Conservation (phyloP, 2,888 invertebrate species). For the Cataglyphis cursor region DNA sequence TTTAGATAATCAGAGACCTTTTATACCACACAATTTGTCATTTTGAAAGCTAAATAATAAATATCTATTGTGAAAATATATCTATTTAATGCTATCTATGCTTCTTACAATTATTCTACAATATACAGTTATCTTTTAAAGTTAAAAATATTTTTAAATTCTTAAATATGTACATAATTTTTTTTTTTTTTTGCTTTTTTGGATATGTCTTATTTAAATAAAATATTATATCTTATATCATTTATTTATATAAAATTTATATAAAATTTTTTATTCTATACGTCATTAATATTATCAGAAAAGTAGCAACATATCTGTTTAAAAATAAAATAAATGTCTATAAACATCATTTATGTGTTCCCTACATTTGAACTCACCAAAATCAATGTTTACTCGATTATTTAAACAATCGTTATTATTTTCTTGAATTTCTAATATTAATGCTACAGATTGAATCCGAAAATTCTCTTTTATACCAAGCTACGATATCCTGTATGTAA, state of each 20-base stretch:
- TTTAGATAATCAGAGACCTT: conserved; percentile 8
- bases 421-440: background rate
- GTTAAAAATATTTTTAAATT: background rate
- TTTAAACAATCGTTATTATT: background rate
- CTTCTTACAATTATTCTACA: background rate
- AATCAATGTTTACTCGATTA: background rate
- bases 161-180: background rate
- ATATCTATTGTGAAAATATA: background rate
- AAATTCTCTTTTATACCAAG: background rate
- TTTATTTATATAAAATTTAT: background rate
- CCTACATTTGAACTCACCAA: background rate
- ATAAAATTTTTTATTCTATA: background rate
- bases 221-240: background rate
- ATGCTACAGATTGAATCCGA: background rate
- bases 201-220: background rate
- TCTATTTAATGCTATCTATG: background rate
- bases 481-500: background rate
- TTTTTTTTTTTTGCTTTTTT: background rate
- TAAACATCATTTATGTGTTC: background rate
- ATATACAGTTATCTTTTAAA: background rate
- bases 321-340: background rate
- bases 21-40: background rate
- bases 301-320: background rate
- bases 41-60: background rate
- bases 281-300: background rate